Base-by-base conservation (phyloP, 2,797 vertebrate genomes). In the Microctenopoma lineatum region DNA sequence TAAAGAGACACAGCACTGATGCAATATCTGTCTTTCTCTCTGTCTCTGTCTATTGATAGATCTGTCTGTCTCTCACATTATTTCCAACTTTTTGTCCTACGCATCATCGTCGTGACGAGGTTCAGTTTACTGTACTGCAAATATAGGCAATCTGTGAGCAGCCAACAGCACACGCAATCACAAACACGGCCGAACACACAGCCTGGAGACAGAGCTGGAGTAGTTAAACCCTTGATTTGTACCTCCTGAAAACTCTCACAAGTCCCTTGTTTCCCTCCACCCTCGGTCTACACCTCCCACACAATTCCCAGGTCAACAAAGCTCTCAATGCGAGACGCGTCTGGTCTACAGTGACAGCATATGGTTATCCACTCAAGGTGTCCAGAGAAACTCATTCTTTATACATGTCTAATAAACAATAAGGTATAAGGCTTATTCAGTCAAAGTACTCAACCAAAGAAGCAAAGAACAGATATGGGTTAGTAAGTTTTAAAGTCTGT, bases 191-290 rank as follows among this genome's bases (percentile, higher is more conserved):
- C 15, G 9, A 71, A 69, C 74, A 36, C 57, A 21, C 34, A 62
- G 55, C 68, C 66, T 56, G 42, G 73, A 82, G 58, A 73, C 63
- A 74, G 58, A 80, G 78, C 67, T 73, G 83, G 79, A 80, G 82
- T 87, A 90, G 91, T 93, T 93, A 93, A 92, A 92, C 87, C 87
- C 79, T 90, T 94, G 93, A 95, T 94, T 94, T 94, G 94, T 94
- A 91, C 91, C 88, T 91, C 87, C 73, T 77, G 75, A 88, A 32
- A 92, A 89, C 84, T 89, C 87, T 90, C 92, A 92, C 88, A 91
- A 89, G 88, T 90, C 86, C 89, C 89, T 80, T 2, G 75, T 86
- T 87, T 77, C 73, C 68, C 66, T 81, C 89, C 82, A 76, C 85
- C 89, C 87, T 85, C 86, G 75, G 85, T 82, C 87, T 87, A 77